Evolutionary conservation across 2,888 invertebrate species (phyloP), one percentile per base, ranked within the genome.

Genomic region (Orchestes rusci): DNA sequence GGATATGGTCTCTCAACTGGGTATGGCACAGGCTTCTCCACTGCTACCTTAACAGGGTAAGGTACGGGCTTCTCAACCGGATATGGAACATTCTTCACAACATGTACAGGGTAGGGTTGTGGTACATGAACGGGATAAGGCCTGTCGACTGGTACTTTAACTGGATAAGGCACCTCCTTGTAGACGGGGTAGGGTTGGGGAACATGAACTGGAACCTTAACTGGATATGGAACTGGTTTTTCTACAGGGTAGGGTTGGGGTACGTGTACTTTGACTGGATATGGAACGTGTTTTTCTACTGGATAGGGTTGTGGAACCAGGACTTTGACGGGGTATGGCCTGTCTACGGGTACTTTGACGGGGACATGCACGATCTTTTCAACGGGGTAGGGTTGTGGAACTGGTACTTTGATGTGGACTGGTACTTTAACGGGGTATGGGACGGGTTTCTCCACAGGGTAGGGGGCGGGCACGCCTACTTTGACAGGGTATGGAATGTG

Each of bases 191-290:
- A 84, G 51, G 81, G 84, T 65, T 80, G 84, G 55, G 82, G 82
- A 3, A 87, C 77, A 59, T 83, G 84, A 0, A 83, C 81, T 64
- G 77, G 80, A 27, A 84, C 84, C 66, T 84, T 84, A 4, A 83
- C 83, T 53, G 82, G 82, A 61, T 77, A 77, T 59, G 81, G 82
- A 59, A 82, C 77, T 64, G 72, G 80, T 71, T 82, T 83, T 66
- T 82, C 82, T 55, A 83, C 83, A 60, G 85, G 85, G 71, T 85
- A 85, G 57, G 84, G 84, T 57, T 77, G 76, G 56, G 85, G 84
- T 33, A 84, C 82, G 49, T 73, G 80, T 35, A 84, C 82, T 71
- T 83, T 82, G 12, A 87, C 82, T 57, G 84, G 84, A 64, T 78
- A 76, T 23, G 79, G 86, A 10, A 85, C 67, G 63, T 79, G 78